Percentiles rank a stretch among this genome's conserved stretches.
Evolutionary conservation across 2,888 invertebrate genomes (phyloP).

Genomic region (Protodeltote pygarga): DNA sequence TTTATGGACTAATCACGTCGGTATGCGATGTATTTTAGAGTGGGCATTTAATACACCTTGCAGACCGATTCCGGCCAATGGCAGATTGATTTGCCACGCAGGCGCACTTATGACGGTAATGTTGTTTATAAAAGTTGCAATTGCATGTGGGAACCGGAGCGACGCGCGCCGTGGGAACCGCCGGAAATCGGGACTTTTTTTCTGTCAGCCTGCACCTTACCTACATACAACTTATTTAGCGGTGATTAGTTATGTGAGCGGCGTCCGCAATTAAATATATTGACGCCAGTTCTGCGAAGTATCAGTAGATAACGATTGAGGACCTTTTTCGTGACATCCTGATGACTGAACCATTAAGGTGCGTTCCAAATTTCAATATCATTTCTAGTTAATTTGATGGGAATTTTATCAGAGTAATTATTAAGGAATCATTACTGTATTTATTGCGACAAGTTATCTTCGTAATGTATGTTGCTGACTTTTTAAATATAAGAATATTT

Average conservation of each 20-base stretch:
- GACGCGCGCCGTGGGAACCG: conserved; percentile 74
- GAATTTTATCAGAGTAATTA: conserved; percentile 35
- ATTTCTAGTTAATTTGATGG: conserved; percentile 30
- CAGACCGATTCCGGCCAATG: conserved; percentile 68
- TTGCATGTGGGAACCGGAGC: conserved; percentile 79
- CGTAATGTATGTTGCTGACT: neutral
- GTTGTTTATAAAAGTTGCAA: conserved; percentile 67
- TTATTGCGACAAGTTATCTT: conserved; percentile 9
- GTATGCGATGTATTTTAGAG: conserved; percentile 70
- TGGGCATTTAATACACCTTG: conserved; percentile 61
- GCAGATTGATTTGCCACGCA: conserved; percentile 71
- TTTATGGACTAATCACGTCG: conserved; percentile 66
- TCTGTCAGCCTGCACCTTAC: conserved; percentile 44
- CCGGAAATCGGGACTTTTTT: conserved; percentile 74
- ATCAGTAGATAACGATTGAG: conserved; percentile 32
- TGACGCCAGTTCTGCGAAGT: conserved; percentile 45
- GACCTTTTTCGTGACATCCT: conserved; percentile 38
- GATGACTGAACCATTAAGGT: conserved; percentile 34
- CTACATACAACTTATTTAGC: conserved; percentile 55
- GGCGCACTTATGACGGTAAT: conserved; percentile 71
- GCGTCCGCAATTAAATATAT: conserved; percentile 54
- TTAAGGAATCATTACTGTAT: conserved; percentile 27
- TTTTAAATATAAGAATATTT: conserved; percentile 12
- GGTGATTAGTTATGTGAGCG: conserved; percentile 58
- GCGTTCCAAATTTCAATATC: conserved; percentile 40